Conservation (phyloP, 2,797 vertebrate species). For the Arctocebus calabarensis region DNA sequence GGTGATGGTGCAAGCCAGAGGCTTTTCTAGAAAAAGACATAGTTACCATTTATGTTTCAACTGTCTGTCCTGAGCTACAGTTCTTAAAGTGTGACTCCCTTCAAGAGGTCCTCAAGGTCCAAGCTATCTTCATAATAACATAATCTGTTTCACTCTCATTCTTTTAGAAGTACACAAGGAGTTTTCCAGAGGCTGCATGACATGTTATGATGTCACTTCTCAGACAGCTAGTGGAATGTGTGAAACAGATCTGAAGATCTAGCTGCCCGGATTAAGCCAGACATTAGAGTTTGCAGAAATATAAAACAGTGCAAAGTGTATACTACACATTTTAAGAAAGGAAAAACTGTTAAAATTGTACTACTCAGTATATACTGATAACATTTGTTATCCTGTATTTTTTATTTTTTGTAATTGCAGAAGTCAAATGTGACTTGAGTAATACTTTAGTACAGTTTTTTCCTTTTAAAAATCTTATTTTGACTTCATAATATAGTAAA, state of each 20-base stretch:
- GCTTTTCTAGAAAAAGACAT: conserved; percentile 36
- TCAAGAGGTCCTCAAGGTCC: conserved; percentile 24
- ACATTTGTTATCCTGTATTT: no score
- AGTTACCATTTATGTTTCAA: conserved; percentile 12
- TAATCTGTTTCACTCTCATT: conserved; percentile 27
- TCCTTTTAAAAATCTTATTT: conserved; percentile 6
- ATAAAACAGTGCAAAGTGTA: neutral
- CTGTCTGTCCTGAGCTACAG: neutral
- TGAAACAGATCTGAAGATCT: conserved; percentile 42
- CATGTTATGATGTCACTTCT: neutral
- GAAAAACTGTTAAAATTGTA: no score
- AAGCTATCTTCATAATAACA: conserved; percentile 22
- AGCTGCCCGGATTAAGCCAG: conserved; percentile 49
- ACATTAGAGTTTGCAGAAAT: conserved; percentile 14
- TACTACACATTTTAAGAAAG: no score
- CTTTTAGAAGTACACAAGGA: conserved; percentile 18
- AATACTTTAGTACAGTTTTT: no score
- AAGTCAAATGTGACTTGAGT: no score
- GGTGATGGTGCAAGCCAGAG: neutral
- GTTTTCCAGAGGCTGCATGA: conserved; percentile 54
- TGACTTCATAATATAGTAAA: conserved; percentile 52
- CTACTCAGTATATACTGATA: no score
- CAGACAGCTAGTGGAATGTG: conserved; percentile 9
- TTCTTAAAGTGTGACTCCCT: conserved; percentile 8
- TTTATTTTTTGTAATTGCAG: no score